These are phyloP conservation scores for Melanotaenia maccullochi DNA, from an alignment of 2,797 vertebrate genomes.

Conservation along the genomic window DNA sequence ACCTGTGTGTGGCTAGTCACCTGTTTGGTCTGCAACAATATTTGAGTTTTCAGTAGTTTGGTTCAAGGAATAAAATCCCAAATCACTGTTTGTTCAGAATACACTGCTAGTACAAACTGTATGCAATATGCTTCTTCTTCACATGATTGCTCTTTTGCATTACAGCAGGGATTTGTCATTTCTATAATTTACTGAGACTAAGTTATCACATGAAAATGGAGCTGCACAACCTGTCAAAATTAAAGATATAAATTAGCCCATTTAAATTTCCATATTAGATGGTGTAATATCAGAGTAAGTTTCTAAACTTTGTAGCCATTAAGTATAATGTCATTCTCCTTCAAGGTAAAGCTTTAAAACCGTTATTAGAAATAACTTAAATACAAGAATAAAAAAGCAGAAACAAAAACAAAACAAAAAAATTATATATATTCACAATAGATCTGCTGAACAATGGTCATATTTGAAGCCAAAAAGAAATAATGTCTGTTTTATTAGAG, in stretches of 20 bases:
- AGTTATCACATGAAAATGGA: slow-evolving; percentile 2
- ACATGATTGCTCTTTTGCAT: not conserved
- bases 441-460: not conserved
- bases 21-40: slow-evolving; percentile 18
- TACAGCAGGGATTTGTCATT: not conserved
- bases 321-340: too few relatives aligned
- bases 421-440: too few relatives aligned
- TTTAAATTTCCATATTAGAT: not conserved
- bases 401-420: too few relatives aligned
- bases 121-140: slow-evolving; percentile 15
- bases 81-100: slow-evolving; percentile 15
- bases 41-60: slow-evolving; percentile 4
- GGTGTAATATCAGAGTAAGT: too few relatives aligned
- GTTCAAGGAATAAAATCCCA: slow-evolving; percentile 20
- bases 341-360: too few relatives aligned
- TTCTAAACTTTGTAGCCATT: too few relatives aligned
- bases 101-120: not conserved
- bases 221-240: slow-evolving; percentile 6
- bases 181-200: not conserved
- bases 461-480: slow-evolving; percentile 16
- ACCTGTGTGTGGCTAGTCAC: slow-evolving; percentile 31
- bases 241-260: not conserved
- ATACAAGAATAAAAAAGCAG: too few relatives aligned
- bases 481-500: not conserved
- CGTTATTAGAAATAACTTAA: too few relatives aligned